Evolutionary conservation across 2,797 vertebrate genomes (phyloP).

Genomic region (Poecile montanus): DNA sequence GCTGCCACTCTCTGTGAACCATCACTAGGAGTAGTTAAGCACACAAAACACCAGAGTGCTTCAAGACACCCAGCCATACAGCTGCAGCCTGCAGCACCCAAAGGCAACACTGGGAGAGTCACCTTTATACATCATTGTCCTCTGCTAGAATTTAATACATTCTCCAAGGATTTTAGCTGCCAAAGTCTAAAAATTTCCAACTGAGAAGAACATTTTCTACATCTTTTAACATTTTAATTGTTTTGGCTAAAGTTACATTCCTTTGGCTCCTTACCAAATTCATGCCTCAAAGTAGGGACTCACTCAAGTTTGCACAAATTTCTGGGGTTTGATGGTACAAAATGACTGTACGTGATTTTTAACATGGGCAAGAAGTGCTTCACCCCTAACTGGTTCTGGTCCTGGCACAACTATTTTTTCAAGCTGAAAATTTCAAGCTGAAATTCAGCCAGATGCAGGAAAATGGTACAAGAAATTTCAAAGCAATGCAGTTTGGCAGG

Average conservation of each 20-base stretch:
- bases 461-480: neutral
- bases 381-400: neutral
- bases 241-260: neutral
- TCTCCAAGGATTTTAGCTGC: neutral
- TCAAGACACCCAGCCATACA: neutral
- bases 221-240: neutral
- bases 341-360: neutral
- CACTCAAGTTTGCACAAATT: neutral
- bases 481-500: neutral
- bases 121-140: neutral
- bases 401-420: neutral
- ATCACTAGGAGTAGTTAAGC: neutral
- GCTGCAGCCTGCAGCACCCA: neutral
- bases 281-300: neutral
- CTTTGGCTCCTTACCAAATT: neutral
- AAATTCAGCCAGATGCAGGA: neutral
- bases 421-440: neutral
- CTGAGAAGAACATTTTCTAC: neutral
- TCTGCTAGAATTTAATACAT: neutral
- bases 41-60: neutral
- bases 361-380: neutral
- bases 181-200: neutral
- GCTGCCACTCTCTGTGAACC: neutral
- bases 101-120: neutral
- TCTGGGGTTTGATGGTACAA: neutral